Percentiles rank a stretch among this genome's conserved stretches.
Evolutionary conservation across 2,797 vertebrate species (phyloP).

Genomic region (Botia kubotai): DNA sequence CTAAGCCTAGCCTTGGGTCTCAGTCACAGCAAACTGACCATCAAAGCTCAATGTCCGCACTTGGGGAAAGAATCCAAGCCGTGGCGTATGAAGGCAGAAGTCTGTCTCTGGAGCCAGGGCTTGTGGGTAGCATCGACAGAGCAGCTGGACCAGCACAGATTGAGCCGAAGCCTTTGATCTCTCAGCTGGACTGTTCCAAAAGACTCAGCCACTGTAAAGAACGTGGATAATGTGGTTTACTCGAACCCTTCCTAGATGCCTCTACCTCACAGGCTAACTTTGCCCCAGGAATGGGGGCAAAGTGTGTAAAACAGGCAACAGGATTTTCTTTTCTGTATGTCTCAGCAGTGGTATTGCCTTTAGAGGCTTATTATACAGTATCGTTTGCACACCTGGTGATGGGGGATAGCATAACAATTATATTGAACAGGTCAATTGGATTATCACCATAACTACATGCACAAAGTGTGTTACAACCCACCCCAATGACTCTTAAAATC

Average conservation of each 20-base stretch:
- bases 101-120: slow-evolving; percentile 4
- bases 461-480: too few relatives aligned
- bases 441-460: not conserved
- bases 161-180: slow-evolving; percentile 39
- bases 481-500: not conserved
- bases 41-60: slow-evolving; percentile 35
- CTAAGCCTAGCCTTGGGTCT: slow-evolving; percentile 37
- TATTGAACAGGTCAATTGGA: not conserved
- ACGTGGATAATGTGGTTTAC: slow-evolving; percentile 40
- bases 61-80: slow-evolving; percentile 31
- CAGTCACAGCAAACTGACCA: slow-evolving; percentile 50
- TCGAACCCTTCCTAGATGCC: slow-evolving; percentile 6
- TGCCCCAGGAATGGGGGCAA: not conserved
- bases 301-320: slow-evolving; percentile 3
- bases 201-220: slow-evolving; percentile 34
- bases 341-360: not conserved
- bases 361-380: not conserved
- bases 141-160: slow-evolving; percentile 21
- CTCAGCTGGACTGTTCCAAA: slow-evolving; percentile 15
- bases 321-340: slow-evolving; percentile 30
- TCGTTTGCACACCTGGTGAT: not conserved
- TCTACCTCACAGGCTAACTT: slow-evolving; percentile 18
- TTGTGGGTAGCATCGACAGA: slow-evolving; percentile 14
- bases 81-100: slow-evolving; percentile 37
- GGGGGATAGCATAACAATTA: not conserved